phyloP scores from a whole-genome alignment of 30 jellyfish, hydroid and myxozoan species.

The Cassiopea xamachana region DNA sequence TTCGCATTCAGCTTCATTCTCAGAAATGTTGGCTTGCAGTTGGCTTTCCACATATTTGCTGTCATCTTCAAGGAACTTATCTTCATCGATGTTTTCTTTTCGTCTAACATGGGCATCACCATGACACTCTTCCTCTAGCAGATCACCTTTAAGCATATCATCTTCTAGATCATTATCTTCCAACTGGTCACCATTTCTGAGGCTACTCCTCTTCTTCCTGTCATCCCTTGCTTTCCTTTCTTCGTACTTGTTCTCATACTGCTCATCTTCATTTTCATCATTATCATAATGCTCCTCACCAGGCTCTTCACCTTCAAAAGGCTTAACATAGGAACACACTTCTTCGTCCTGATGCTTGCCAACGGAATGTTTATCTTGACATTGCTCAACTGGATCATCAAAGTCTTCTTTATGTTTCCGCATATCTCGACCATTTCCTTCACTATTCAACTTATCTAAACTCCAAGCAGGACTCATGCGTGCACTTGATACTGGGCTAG shows the following conservation, averaged over 20 bases:
- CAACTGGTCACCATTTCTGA: neutral
- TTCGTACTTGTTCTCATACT: neutral
- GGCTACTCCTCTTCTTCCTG: no score
- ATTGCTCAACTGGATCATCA: slow-evolving; percentile 19
- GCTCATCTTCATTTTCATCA: slow-evolving; percentile 25
- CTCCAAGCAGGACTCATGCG: slow-evolving; percentile 64
- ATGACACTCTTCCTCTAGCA: slow-evolving; percentile 4
- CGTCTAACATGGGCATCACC: neutral
- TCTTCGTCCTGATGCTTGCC: slow-evolving; percentile 3
- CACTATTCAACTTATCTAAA: slow-evolving; percentile 13
- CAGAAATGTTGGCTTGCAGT: neutral
- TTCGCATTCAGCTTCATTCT: slow-evolving; percentile 18
- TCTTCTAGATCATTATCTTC: neutral
- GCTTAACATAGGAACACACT: neutral
- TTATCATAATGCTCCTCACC: slow-evolving; percentile 13
- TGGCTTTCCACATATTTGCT: neutral
- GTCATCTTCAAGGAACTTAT: neutral
- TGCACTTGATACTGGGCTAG: slow-evolving; percentile 55
- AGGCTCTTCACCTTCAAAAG: neutral
- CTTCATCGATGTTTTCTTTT: slow-evolving; percentile 24
- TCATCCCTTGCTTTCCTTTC: neutral
- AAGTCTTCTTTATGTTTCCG: neutral
- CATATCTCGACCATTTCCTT: neutral
- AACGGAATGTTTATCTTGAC: neutral
- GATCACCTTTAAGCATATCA: neutral